A percentile compares a stretch with the other conserved stretches of the same genome.
These are phyloP conservation scores for Amorpha juglandis DNA, from an alignment of 2,888 invertebrate genomes.

Conservation along the genomic window DNA sequence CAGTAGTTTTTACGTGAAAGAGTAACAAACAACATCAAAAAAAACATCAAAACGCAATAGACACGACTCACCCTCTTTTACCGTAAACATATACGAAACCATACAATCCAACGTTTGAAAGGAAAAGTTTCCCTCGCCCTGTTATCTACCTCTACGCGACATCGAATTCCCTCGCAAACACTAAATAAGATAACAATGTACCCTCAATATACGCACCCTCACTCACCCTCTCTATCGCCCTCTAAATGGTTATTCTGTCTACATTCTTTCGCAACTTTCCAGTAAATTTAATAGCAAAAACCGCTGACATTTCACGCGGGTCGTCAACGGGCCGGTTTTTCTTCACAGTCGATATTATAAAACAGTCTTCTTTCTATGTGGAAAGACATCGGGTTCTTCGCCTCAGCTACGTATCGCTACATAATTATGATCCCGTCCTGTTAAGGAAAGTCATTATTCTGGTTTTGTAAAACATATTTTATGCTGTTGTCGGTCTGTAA, in stretches of 20 bases:
- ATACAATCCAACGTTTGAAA: conserved; percentile 8
- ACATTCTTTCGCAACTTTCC: conserved; percentile 23
- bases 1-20: too few relatives aligned
- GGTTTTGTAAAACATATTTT: neutral
- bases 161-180: conserved; percentile 49
- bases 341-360: neutral
- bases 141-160: conserved; percentile 53
- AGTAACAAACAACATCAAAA: neutral
- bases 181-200: conserved; percentile 49
- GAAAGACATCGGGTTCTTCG: conserved; percentile 10
- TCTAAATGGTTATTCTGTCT: conserved; percentile 25
- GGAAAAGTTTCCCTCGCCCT: conserved; percentile 41
- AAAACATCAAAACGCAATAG: neutral
- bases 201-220: conserved; percentile 46
- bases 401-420: neutral
- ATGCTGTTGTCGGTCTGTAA: neutral
- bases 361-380: neutral
- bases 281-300: conserved; percentile 15
- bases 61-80: conserved; percentile 2
- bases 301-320: conserved; percentile 13
- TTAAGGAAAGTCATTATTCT: conserved; percentile 19
- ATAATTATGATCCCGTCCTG: conserved; percentile 7
- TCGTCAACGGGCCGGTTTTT: conserved; percentile 15
- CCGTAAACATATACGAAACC: conserved; percentile 16
- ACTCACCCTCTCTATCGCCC: conserved; percentile 39